These are phyloP conservation scores for Lissonota sp. DNA, from an alignment of 2,888 invertebrate species.

Conservation along the genomic window DNA sequence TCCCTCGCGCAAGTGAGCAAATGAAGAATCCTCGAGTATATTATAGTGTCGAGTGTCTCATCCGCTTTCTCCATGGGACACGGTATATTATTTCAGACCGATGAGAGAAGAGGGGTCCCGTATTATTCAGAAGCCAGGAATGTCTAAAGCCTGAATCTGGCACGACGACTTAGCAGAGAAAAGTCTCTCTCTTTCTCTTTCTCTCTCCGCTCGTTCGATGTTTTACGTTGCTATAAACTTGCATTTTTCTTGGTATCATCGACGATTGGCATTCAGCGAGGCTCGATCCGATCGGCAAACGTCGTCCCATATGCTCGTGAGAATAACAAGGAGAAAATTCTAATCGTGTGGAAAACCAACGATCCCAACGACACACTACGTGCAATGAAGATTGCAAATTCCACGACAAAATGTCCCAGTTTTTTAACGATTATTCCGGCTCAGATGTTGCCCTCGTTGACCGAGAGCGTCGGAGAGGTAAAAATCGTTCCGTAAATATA, in stretches of 20 bases:
- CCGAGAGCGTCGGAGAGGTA: too few relatives aligned
- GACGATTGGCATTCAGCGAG: conserved; percentile 77
- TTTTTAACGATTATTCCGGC: background rate
- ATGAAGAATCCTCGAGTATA: conserved; percentile 31
- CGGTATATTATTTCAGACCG: conserved; percentile 73
- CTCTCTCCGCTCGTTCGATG: conserved; percentile 49
- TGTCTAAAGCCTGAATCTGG: conserved; percentile 32
- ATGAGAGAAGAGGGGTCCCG: background rate
- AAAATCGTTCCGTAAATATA: background rate
- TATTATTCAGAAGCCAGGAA: conserved; percentile 58
- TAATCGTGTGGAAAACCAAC: conserved; percentile 33
- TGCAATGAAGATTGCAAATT: background rate
- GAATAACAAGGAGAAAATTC: conserved; percentile 72
- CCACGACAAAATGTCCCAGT: conserved; percentile 1
- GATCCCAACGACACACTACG: too few relatives aligned
- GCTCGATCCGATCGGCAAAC: conserved; percentile 75
- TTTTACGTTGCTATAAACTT: conserved; percentile 67
- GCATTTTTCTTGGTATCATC: conserved; percentile 61
- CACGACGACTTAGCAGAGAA: conserved; percentile 45
- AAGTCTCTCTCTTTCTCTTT: too few relatives aligned
- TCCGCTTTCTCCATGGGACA: conserved; percentile 50
- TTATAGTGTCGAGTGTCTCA: conserved; percentile 54
- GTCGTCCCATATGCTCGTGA: conserved; percentile 65
- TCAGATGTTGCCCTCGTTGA: too few relatives aligned
- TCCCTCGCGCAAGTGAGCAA: conserved; percentile 40